Conservation (phyloP, 2,113 vertebrate genomes). For the Columba janthina region DNA sequence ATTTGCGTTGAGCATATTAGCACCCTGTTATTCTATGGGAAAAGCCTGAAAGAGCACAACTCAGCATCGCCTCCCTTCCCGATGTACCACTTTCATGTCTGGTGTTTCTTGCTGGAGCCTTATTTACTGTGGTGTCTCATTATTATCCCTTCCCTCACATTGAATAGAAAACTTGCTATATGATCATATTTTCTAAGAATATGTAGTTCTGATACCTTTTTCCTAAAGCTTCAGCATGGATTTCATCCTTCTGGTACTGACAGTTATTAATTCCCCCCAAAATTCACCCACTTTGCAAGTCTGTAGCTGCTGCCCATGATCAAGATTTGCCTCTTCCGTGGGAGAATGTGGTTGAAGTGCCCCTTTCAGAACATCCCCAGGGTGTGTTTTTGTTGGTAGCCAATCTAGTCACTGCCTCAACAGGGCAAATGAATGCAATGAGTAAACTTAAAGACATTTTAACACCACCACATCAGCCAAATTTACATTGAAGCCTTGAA, state of each 20-base stretch:
- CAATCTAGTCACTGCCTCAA: not conserved
- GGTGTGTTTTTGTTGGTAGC: not conserved
- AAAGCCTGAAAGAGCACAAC: not conserved
- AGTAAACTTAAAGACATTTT: not conserved
- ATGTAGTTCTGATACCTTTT: not conserved
- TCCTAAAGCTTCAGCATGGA: not conserved
- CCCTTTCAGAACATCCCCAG: not conserved
- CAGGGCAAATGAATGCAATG: not conserved
- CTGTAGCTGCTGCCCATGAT: not conserved
- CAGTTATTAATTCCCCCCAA: not conserved
- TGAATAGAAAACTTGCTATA: not conserved
- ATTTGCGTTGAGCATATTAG: not conserved
- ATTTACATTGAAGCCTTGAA: not conserved
- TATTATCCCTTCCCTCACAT: not conserved
- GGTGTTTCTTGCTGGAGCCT: not conserved
- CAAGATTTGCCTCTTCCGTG: not conserved
- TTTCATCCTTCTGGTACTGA: not conserved
- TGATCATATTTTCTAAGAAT: not conserved
- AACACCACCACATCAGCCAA: not conserved
- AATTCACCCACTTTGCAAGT: not conserved
- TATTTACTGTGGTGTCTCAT: accelerated
- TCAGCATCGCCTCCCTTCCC: not conserved
- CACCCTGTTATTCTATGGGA: not conserved
- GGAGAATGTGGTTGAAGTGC: not conserved
- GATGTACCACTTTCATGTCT: not conserved